A percentile compares a stretch with the other conserved stretches of the same genome.
phyloP scores from a whole-genome alignment of 2,113 vertebrate species.

The Syngnathus typhle region DNA sequence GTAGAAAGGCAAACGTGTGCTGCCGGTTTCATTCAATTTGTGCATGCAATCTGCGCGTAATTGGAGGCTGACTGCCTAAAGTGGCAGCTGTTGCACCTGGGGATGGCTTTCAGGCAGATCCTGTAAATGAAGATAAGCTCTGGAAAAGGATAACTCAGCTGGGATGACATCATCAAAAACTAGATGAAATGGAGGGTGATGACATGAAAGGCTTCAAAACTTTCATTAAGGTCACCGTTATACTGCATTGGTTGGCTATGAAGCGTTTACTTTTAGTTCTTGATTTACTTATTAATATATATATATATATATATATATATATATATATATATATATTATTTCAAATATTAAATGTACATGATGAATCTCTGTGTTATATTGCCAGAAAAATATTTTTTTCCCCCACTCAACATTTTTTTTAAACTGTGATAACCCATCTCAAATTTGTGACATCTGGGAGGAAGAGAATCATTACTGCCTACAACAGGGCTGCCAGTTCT shows the following conservation, averaged over 20 bases:
- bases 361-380: too few species aligned
- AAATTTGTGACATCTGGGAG: neutral
- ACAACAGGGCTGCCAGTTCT: neutral
- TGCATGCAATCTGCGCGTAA: constrained; percentile 38
- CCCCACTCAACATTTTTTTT: neutral
- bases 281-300: too few species aligned
- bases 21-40: constrained; percentile 40
- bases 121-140: constrained; percentile 21
- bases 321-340: too few species aligned
- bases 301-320: too few species aligned
- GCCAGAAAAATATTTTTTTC: too few species aligned
- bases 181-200: neutral
- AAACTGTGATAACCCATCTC: neutral
- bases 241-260: neutral
- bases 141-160: neutral
- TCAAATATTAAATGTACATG: neutral
- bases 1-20: constrained; percentile 18
- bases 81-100: constrained; percentile 20
- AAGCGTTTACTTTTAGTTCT: neutral
- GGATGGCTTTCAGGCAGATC: constrained; percentile 19
- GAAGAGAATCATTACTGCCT: neutral
- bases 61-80: constrained; percentile 42
- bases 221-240: neutral
- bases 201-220: neutral
- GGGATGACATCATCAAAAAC: neutral